Base-by-base conservation (phyloP, 2,113 vertebrate species). In the Phocoena sinus region DNA sequence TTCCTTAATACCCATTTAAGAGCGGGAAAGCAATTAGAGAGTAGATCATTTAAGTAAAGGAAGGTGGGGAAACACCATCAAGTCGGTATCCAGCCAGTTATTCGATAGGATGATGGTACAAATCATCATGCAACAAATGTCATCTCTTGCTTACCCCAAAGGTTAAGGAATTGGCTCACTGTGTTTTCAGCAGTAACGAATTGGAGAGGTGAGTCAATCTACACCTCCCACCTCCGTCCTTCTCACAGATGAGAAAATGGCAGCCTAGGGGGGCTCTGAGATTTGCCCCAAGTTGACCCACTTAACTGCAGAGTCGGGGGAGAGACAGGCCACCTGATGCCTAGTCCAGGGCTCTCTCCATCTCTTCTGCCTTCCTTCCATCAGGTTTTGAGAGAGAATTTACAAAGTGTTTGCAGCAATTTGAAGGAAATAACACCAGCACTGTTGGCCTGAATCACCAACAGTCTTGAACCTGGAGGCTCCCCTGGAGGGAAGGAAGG, bases 181-280 rank as follows among this genome's bases (percentile, higher is more conserved):
- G 74, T 31, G 28, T 26, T 21, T 87, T 95, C 20, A 80, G 87
- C 50, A 91, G 63, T 74, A 60, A 88, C 28, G 77, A 79, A 67
- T 25, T 41, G 65, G 56, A 89, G 33, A 38, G 47, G 44, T 3
- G 47, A 31, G 15, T 70, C 11, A 47, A 3, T 33, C 9, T 47
- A 2, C 0, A 1, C n/a, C 41, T 9, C 20, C 18, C 11, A 15
- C 4, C 8, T 33, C 23, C 0, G 3, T 5, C 17, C 76, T 36
- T 67, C 56, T 41, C 71, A 11, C 3, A n/a, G 50, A 23, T 38
- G 58, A 89, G 76, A 65, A 67, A 25, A 33, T 3, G 26, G 53
- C 62, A 38, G 18, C 50, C 41, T 11, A 3, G 36, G 3, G 10
- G 33, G 68, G 31, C 26, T 4, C 0, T 23, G 41, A 44, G 23